Conservation (phyloP, 2,888 invertebrate species). For the Ditula angustiorana region DNA sequence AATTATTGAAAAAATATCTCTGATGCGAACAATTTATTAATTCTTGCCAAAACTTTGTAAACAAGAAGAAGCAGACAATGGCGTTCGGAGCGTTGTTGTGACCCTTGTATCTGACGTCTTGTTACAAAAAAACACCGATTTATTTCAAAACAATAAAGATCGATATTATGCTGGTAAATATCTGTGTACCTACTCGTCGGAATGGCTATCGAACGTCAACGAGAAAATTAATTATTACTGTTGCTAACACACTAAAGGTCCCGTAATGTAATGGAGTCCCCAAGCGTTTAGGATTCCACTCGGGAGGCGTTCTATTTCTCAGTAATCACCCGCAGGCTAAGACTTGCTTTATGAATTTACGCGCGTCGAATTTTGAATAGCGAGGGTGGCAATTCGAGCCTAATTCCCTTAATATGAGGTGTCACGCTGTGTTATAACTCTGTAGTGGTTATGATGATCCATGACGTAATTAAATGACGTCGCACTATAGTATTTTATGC, state of each 20-base stretch:
- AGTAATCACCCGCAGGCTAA: slow-evolving; percentile 15
- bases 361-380: slow-evolving; percentile 18
- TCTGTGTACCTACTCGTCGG: too few species aligned
- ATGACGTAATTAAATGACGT: slow-evolving; percentile 1
- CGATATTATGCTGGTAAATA: too few species aligned
- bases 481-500: neutral
- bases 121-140: too few species aligned
- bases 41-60: neutral
- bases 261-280: slow-evolving; percentile 8
- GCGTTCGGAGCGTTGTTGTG: too few species aligned
- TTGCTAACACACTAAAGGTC: neutral
- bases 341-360: slow-evolving; percentile 22
- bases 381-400: neutral
- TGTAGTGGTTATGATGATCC: slow-evolving; percentile 1
- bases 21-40: neutral
- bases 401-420: slow-evolving; percentile 2
- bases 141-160: too few species aligned
- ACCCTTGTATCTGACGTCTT: neutral
- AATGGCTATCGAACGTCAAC: neutral
- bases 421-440: too few species aligned
- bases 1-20: slow-evolving; percentile 1
- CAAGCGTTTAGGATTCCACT: slow-evolving; percentile 22
- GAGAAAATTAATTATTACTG: neutral
- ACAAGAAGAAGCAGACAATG: neutral
- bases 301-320: slow-evolving; percentile 11